Evolutionary conservation across 2,888 invertebrate species (phyloP).

Genomic region (Parnassius mnemosyne): DNA sequence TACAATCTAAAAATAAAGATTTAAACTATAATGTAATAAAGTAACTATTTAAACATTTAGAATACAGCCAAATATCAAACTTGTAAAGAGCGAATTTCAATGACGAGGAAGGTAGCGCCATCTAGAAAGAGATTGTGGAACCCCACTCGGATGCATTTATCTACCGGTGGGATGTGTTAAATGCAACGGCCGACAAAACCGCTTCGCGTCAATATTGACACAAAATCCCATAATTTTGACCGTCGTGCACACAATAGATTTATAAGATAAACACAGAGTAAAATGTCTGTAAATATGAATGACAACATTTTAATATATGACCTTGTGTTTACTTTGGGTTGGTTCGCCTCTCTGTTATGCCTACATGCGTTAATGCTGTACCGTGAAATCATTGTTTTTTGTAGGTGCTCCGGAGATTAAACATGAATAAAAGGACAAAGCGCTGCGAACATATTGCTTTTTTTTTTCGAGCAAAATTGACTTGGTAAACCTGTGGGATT

Average conservation of each 20-base stretch:
- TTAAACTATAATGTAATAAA: too few species aligned
- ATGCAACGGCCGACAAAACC: slow-evolving; percentile 71
- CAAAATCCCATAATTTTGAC: slow-evolving; percentile 77
- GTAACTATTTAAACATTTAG: too few species aligned
- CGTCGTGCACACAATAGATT: slow-evolving; percentile 78
- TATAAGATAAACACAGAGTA: slow-evolving; percentile 79
- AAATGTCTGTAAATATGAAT: slow-evolving; percentile 79
- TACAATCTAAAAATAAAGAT: too few species aligned
- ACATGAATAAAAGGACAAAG: slow-evolving; percentile 77
- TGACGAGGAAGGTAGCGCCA: slow-evolving; percentile 46
- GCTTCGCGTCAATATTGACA: slow-evolving; percentile 73
- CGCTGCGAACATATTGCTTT: slow-evolving; percentile 63
- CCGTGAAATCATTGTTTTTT: slow-evolving; percentile 80
- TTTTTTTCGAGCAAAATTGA: slow-evolving; percentile 58
- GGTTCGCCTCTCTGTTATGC: slow-evolving; percentile 73
- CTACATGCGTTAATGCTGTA: slow-evolving; percentile 78
- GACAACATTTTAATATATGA: slow-evolving; percentile 80
- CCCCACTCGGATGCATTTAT: slow-evolving; percentile 40
- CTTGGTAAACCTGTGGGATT: slow-evolving; percentile 68
- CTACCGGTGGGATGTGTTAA: slow-evolving; percentile 73
- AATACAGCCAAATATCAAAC: too few species aligned
- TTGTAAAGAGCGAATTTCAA: neutral
- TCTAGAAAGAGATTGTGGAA: slow-evolving; percentile 42
- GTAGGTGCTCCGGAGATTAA: slow-evolving; percentile 71
- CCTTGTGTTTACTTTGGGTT: slow-evolving; percentile 71